These are phyloP conservation scores for Oeneis ivallda DNA, from an alignment of 2,888 invertebrate species.

Conservation along the genomic window DNA sequence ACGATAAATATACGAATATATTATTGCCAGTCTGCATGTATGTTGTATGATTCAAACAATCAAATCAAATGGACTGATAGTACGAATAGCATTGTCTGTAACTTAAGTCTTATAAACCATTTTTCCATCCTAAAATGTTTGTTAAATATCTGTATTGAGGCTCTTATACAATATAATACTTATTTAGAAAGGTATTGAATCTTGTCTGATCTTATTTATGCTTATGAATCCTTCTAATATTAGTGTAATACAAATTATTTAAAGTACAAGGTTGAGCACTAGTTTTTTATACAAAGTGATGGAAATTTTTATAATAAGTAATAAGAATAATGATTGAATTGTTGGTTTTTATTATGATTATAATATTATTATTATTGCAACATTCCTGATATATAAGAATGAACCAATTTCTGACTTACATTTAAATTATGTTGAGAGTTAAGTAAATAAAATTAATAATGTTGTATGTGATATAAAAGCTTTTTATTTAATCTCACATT, in stretches of 20 bases:
- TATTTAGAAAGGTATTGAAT: neutral
- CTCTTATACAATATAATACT: neutral
- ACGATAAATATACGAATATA: too few relatives aligned
- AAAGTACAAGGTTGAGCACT: conserved; percentile 1
- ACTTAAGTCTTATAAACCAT: neutral
- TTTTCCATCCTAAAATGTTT: neutral
- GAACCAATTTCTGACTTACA: conserved; percentile 24
- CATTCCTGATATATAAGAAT: conserved; percentile 28
- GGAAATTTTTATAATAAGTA: conserved; percentile 1
- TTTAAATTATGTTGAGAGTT: conserved; percentile 17
- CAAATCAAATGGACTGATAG: too few relatives aligned
- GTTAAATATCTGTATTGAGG: neutral
- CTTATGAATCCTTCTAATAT: neutral
- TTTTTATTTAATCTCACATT: conserved; percentile 10
- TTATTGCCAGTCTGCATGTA: too few relatives aligned
- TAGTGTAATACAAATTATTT: neutral
- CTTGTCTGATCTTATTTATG: neutral
- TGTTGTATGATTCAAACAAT: too few relatives aligned
- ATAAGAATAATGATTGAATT: neutral
- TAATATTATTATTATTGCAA: conserved; percentile 13
- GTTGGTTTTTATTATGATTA: conserved; percentile 8
- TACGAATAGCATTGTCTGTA: too few relatives aligned
- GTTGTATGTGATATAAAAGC: neutral
- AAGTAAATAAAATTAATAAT: conserved; percentile 7
- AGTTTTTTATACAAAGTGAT: neutral